Conservation (phyloP, 92 coral and sea anemone genomes). For the Zoanthus sociatus region DNA sequence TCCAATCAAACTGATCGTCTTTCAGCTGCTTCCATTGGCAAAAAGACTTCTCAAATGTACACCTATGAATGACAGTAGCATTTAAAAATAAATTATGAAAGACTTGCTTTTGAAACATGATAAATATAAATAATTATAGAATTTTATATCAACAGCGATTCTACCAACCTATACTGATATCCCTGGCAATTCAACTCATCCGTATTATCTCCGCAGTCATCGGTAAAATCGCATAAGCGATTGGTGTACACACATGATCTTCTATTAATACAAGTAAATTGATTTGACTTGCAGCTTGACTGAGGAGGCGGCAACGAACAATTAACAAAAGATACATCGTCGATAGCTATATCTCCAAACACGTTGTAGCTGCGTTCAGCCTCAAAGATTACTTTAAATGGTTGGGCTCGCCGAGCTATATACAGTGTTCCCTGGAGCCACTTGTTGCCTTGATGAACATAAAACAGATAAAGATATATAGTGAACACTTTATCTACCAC, state of each 20-base stretch:
- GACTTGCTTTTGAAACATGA: too few relatives aligned
- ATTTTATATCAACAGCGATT: neutral
- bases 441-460: conserved; percentile 71
- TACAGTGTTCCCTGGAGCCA: conserved; percentile 86
- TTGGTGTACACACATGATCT: conserved; percentile 75
- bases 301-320: conserved; percentile 86
- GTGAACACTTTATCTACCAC: neutral
- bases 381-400: conserved; percentile 88
- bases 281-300: conserved; percentile 60
- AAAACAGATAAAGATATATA: neutral
- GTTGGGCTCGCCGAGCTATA: conserved; percentile 76
- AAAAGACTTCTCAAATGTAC: conserved; percentile 81
- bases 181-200: conserved; percentile 80
- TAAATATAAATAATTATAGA: too few relatives aligned
- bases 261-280: conserved; percentile 77
- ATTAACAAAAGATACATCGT: conserved; percentile 80
- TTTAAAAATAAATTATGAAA: neutral
- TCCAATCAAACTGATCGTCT: conserved; percentile 98
- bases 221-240: conserved; percentile 92
- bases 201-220: conserved; percentile 92
- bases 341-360: conserved; percentile 96
- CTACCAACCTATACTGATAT: conserved; percentile 62
- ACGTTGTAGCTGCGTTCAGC: conserved; percentile 91
- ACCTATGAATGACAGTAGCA: conserved; percentile 43
- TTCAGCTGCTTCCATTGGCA: conserved; percentile 81